Conservation (phyloP, 1,140 invertebrate species). For the Scaptomyza montana region DNA sequence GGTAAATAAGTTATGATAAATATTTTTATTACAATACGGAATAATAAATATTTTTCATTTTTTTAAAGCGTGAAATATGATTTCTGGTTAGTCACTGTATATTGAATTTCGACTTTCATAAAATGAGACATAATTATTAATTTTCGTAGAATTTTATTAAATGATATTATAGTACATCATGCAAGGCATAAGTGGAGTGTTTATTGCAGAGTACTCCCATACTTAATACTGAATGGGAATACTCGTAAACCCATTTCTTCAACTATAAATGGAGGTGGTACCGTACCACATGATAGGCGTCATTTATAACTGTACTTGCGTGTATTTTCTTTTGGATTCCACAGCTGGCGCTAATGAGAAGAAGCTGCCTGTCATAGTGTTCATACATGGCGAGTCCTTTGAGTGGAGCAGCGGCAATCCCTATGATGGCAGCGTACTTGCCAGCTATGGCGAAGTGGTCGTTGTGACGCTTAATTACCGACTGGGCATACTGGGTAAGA, state of each 20-base stretch:
- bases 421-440: constrained; percentile 96
- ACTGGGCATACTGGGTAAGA: constrained; percentile 92
- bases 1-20: too few species aligned
- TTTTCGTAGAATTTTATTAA: too few species aligned
- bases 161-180: too few species aligned
- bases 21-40: too few species aligned
- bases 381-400: constrained; percentile 97
- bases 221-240: neutral
- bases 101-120: too few species aligned
- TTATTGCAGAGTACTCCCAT: too few species aligned
- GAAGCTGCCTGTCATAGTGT: constrained; percentile 94
- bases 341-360: constrained; percentile 85
- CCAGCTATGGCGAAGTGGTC: constrained; percentile 95
- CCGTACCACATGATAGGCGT: neutral
- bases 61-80: too few species aligned
- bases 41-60: too few species aligned
- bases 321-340: constrained; percentile 39
- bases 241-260: neutral
- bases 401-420: constrained; percentile 97
- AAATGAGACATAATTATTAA: too few species aligned
- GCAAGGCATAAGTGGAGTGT: too few species aligned
- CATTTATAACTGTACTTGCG: neutral
- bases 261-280: neutral
- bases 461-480: constrained; percentile 98
- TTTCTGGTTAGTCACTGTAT: too few species aligned